A percentile compares a stretch with the other conserved stretches of the same genome.
Conservation (phyloP, 2,113 vertebrate species). For the Zosterops hypoxanthus region DNA sequence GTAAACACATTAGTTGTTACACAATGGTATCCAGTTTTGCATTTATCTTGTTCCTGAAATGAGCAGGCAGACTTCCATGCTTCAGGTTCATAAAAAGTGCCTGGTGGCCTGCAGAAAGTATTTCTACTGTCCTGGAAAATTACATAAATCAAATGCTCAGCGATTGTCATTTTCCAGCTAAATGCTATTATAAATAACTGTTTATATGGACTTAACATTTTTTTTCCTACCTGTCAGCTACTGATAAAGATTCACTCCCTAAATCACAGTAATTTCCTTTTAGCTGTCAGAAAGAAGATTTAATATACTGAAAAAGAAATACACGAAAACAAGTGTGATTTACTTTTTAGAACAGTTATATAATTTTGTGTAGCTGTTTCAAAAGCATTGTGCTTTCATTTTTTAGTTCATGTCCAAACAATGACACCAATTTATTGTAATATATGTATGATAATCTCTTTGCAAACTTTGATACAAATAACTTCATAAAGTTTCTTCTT, state of each 20-base stretch:
- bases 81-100: conserved; percentile 31
- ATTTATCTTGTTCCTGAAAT: conserved; percentile 26
- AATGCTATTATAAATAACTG: conserved; percentile 75
- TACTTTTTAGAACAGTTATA: conserved; percentile 37
- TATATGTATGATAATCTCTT: not conserved
- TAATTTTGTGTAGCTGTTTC: conserved; percentile 35
- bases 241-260: conserved; percentile 74
- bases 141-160: conserved; percentile 65
- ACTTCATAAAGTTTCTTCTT: not conserved
- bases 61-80: conserved; percentile 25
- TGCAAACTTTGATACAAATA: not conserved
- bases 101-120: conserved; percentile 45
- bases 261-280: conserved; percentile 75
- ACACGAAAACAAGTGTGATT: conserved; percentile 41
- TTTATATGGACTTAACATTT: conserved; percentile 67
- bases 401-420: not conserved
- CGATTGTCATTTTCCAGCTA: conserved; percentile 64
- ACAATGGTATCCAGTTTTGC: not conserved
- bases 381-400: not conserved
- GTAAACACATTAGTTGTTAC: not conserved
- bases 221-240: conserved; percentile 64
- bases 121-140: conserved; percentile 47
- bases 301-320: conserved; percentile 71
- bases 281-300: conserved; percentile 69
- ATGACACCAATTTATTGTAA: not conserved